Evolutionary conservation across 2,888 invertebrate genomes (phyloP), one percentile per base, ranked within the genome.

Genomic region (Phasia obesa): DNA sequence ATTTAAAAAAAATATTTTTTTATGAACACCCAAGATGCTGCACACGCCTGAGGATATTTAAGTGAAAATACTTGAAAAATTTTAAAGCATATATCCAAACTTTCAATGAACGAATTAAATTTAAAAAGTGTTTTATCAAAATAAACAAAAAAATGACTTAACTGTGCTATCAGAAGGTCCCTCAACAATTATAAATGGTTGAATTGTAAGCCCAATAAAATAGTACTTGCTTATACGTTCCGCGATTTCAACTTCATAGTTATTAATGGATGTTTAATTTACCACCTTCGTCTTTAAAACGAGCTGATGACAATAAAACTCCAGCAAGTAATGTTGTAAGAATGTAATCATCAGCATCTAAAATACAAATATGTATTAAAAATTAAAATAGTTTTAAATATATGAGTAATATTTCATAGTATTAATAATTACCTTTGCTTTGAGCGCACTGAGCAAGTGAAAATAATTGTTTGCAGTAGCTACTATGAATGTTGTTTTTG

Each of bases 181-280:
- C 42, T 79, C 84, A 47, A 70, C 81, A 59, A 85, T 81, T 27
- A 85, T 64, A 47, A 84, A 76, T 35, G 85, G 85, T 59, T 85
- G 84, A 47, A 86, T 78, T 17, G 84, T 82, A 5, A 85, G 49
- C 15, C 85, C 78, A 35, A n/a, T n/a, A n/a, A n/a, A n/a, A n/a
- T n/a, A n/a, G n/a, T n/a, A n/a, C n/a, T n/a, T n/a, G n/a, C n/a
- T n/a, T n/a, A n/a, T n/a, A n/a, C n/a, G n/a, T n/a, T n/a, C n/a
- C n/a, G n/a, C n/a, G n/a, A n/a, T n/a, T 77, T 84, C 64, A 44
- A 42, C 17, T 64, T 84, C 65, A 31, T 79, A 86, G 44, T 11
- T n/a, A n/a, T n/a, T n/a, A n/a, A n/a, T n/a, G n/a, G n/a, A n/a
- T n/a, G n/a, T 78, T 81, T 6, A 59, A 21, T 55, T 80, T 82